These are phyloP conservation scores for Oryzias dopingdopingensis DNA, from an alignment of 2,797 vertebrate species.

Conservation along the genomic window DNA sequence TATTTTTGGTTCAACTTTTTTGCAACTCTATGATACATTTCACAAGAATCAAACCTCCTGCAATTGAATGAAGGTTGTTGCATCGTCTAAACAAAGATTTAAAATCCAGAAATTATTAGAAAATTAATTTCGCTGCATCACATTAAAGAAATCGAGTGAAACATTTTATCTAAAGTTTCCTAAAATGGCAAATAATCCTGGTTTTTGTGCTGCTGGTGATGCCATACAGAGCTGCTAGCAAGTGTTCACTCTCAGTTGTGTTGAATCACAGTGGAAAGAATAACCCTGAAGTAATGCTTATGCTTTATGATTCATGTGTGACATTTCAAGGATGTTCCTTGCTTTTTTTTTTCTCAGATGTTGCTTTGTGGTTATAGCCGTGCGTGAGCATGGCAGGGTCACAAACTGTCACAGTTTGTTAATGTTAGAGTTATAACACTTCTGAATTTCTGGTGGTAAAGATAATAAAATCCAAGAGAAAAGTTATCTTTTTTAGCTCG, in stretches of 20 bases:
- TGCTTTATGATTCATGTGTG: conserved; percentile 48
- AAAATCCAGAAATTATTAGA: no score
- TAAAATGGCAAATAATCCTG: not conserved
- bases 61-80: no score
- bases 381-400: conserved; percentile 11
- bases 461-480: conserved; percentile 15
- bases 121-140: no score
- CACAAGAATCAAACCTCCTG: no score
- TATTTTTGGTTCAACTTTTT: not conserved
- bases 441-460: conserved; percentile 11
- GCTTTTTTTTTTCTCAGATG: conserved; percentile 2
- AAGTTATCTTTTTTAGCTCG: not conserved
- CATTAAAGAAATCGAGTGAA: no score
- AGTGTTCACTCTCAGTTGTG: conserved; percentile 8
- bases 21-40: not conserved
- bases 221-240: conserved; percentile 10
- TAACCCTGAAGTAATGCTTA: conserved; percentile 33
- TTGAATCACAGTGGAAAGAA: conserved; percentile 23
- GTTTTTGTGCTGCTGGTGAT: not conserved
- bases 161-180: not conserved
- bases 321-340: conserved; percentile 42
- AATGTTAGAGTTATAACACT: conserved; percentile 13
- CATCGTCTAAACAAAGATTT: no score
- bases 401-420: conserved; percentile 21
- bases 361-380: conserved; percentile 14